These are phyloP conservation scores for Cepaea hortensis DNA, from an alignment of 2,888 invertebrate species.

Conservation along the genomic window DNA sequence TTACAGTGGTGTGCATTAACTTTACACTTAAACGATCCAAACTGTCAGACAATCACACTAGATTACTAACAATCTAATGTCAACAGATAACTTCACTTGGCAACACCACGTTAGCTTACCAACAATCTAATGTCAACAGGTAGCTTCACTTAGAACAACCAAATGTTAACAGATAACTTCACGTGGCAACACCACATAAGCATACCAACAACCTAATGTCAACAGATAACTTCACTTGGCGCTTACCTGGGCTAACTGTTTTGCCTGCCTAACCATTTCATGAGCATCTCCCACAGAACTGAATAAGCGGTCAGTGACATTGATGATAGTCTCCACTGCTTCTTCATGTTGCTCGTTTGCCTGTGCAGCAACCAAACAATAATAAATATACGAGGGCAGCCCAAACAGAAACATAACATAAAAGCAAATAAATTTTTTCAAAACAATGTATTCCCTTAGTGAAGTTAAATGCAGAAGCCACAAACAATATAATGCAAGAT, in stretches of 20 bases:
- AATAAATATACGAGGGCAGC: not conserved
- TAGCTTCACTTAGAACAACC: constrained; percentile 57
- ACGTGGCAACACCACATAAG: constrained; percentile 91
- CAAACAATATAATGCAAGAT: no score
- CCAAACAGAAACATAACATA: no score
- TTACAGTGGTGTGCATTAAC: no score
- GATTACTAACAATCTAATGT: no score
- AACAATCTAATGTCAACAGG: not conserved
- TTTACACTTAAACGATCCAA: no score
- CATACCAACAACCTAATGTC: constrained; percentile 82
- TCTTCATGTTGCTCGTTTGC: constrained; percentile 81
- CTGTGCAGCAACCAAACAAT: constrained; percentile 49
- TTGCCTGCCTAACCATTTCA: constrained; percentile 95
- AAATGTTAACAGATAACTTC: constrained; percentile 86
- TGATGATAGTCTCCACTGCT: constrained; percentile 91
- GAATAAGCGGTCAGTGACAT: constrained; percentile 91
- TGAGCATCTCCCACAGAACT: constrained; percentile 90
- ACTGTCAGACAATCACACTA: no score
- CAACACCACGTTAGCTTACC: no score
- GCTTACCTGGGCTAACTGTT: constrained; percentile 86
- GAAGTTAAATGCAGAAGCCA: no score
- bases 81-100: no score
- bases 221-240: not conserved
- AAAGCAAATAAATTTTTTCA: no score
- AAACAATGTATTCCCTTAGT: no score